phyloP scores from a whole-genome alignment of 2,797 vertebrate species.

The Euphonia xanthogaster region DNA sequence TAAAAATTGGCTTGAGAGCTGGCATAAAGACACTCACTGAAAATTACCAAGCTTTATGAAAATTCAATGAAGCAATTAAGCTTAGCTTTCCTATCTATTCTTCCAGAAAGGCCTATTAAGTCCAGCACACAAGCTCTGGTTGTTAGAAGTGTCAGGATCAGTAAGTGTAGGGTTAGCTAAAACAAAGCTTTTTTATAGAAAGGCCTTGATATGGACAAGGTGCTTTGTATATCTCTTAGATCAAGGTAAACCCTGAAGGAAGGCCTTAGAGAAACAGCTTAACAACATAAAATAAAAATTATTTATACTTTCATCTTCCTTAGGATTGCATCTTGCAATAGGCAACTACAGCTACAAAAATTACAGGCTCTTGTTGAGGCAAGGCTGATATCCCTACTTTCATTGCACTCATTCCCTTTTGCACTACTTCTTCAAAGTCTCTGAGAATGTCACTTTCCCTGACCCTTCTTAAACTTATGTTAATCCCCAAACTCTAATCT shows the following conservation, averaged over 20 bases:
- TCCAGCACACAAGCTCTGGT: background rate
- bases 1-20: slow-evolving; percentile 33
- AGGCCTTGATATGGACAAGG: background rate
- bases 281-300: background rate
- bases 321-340: background rate
- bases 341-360: background rate
- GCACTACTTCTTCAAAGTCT: background rate
- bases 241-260: background rate
- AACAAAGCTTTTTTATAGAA: background rate
- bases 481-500: background rate
- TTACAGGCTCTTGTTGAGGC: background rate
- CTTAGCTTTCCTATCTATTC: background rate
- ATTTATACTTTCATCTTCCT: background rate
- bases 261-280: background rate
- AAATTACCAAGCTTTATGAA: slow-evolving; percentile 27
- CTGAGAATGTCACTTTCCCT: background rate
- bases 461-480: background rate
- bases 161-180: background rate
- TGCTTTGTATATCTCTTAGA: background rate
- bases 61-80: slow-evolving; percentile 29
- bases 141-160: background rate
- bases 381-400: background rate
- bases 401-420: background rate
- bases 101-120: background rate
- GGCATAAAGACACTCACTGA: slow-evolving; percentile 9